Evolutionary conservation across 2,113 vertebrate genomes (phyloP).

Genomic region (Labeo rohita): DNA sequence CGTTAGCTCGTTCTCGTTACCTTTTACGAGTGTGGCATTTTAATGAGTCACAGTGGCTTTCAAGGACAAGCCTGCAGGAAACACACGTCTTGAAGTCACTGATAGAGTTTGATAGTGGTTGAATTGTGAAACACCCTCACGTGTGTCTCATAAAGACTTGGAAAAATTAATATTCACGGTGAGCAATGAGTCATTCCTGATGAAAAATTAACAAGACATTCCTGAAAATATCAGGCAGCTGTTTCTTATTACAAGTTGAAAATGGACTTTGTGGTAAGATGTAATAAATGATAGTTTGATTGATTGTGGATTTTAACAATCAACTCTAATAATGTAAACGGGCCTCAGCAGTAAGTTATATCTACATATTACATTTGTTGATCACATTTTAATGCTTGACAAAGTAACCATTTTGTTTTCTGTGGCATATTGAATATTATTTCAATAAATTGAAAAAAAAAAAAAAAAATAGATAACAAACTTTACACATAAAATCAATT

Average conservation of each 20-base stretch:
- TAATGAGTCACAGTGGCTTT: neutral
- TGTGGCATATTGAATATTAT: too few species aligned
- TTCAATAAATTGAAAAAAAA: too few species aligned
- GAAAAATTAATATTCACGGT: neutral
- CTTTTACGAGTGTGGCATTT: constrained; percentile 3
- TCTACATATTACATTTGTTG: neutral
- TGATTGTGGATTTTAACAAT: neutral
- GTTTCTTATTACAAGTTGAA: neutral
- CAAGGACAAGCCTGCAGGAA: constrained; percentile 9
- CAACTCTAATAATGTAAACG: neutral
- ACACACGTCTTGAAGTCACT: neutral
- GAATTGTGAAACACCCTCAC: neutral
- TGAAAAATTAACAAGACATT: neutral
- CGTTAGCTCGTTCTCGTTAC: neutral
- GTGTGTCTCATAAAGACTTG: neutral
- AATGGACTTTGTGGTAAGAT: too few species aligned
- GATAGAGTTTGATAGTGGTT: neutral
- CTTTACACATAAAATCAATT: too few species aligned
- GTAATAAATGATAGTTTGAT: neutral
- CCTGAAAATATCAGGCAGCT: neutral
- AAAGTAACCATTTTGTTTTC: too few species aligned
- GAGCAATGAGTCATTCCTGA: neutral
- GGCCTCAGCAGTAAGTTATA: neutral
- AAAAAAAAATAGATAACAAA: too few species aligned
- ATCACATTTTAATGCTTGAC: neutral